A percentile compares a stretch with the other conserved stretches of the same genome.
Evolutionary conservation across 2,113 vertebrate genomes (phyloP).

Genomic region (Rhinoptilus africanus): DNA sequence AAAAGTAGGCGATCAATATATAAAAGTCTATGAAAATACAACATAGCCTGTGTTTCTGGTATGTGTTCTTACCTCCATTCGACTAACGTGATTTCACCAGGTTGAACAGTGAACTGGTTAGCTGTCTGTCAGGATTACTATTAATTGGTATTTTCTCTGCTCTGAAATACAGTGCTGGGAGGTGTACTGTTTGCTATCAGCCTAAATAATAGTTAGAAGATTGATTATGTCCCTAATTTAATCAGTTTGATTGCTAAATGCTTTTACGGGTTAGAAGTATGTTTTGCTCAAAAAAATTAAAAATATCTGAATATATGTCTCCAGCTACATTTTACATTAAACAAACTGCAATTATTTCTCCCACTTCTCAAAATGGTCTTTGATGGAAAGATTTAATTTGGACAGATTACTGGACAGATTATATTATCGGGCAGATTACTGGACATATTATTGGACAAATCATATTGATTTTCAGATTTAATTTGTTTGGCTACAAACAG

Average conservation of each 20-base stretch:
- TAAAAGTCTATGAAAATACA: not conserved
- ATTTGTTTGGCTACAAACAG: not conserved
- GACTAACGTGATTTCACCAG: not conserved
- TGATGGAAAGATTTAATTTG: not conserved
- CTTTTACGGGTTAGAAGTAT: not conserved
- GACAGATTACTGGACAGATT: not conserved
- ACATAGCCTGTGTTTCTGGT: not conserved
- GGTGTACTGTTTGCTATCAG: not conserved
- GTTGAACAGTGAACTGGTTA: not conserved
- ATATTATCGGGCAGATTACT: not conserved
- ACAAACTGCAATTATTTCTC: not conserved
- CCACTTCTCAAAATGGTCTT: not conserved
- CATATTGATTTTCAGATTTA: not conserved
- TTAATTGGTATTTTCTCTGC: not conserved
- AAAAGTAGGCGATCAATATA: not conserved
- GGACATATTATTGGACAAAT: not conserved
- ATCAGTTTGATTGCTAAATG: not conserved
- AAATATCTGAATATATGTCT: not conserved
- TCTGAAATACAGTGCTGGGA: not conserved
- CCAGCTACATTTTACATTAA: not conserved
- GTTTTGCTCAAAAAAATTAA: not conserved
- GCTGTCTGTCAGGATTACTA: not conserved
- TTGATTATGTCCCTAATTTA: not conserved
- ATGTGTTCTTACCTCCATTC: not conserved
- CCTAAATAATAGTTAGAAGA: not conserved